Conservation (phyloP, 2,888 invertebrate species). For the Pasiphila rectangulata region DNA sequence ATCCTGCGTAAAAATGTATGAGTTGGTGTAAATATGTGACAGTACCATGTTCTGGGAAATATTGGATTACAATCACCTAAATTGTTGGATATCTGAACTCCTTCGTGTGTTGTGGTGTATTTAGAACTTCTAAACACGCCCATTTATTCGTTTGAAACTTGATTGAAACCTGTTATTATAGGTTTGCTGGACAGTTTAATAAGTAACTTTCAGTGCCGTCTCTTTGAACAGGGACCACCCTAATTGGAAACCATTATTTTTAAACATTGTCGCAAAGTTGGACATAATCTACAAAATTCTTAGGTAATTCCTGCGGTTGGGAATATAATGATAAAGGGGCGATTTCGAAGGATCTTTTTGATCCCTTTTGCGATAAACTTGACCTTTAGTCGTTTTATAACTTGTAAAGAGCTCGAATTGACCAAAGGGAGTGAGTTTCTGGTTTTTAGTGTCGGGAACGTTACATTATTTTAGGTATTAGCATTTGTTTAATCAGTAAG, state of each 20-base stretch:
- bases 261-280: constrained; percentile 10
- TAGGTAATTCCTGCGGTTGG: constrained; percentile 19
- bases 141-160: constrained; percentile 12
- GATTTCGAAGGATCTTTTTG: constrained; percentile 33
- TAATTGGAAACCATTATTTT: constrained; percentile 10
- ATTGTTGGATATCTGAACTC: background rate
- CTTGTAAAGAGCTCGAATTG: constrained; percentile 31
- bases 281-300: constrained; percentile 3
- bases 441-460: constrained; percentile 30
- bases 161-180: constrained; percentile 13
- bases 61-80: background rate
- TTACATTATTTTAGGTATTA: constrained; percentile 15
- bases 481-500: too few relatives aligned
- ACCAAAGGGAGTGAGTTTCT: constrained; percentile 37
- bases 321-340: constrained; percentile 26
- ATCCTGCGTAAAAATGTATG: background rate
- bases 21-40: background rate
- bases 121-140: constrained; percentile 13
- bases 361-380: constrained; percentile 33
- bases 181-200: background rate
- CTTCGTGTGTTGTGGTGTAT: constrained; percentile 2
- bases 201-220: background rate
- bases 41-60: background rate
- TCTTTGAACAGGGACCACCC: background rate
- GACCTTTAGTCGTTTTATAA: constrained; percentile 35